phyloP scores from a whole-genome alignment of 1,140 invertebrate genomes.

The Cydia amplana region DNA sequence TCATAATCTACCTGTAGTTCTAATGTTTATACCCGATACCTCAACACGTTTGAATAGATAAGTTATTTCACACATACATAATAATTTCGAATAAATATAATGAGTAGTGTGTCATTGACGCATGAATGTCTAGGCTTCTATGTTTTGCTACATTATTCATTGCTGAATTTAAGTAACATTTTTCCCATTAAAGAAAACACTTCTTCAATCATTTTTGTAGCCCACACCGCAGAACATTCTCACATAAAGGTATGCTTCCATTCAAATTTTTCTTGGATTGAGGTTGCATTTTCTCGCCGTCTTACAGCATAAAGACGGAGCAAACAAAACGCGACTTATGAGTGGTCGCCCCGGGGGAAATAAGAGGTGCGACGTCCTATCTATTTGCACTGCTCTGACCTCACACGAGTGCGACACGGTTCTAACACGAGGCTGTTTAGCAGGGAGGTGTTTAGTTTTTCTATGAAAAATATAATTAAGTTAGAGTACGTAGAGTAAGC shows the following conservation, averaged over 20 bases:
- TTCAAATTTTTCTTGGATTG: neutral
- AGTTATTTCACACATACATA: too few species aligned
- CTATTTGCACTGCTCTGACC: conserved; percentile 34
- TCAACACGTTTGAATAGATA: too few species aligned
- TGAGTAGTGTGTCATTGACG: too few species aligned
- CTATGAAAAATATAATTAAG: too few species aligned
- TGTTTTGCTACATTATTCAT: too few species aligned
- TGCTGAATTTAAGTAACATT: too few species aligned
- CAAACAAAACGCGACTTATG: conserved; percentile 34
- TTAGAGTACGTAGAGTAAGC: too few species aligned
- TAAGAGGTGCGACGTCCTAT: conserved; percentile 34
- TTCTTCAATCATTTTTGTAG: neutral
- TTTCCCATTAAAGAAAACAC: neutral
- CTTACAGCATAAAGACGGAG: conserved; percentile 9
- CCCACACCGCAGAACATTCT: neutral
- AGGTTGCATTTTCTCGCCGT: conserved; percentile 25
- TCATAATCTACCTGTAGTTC: too few species aligned
- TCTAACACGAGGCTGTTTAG: neutral
- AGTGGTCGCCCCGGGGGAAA: conserved; percentile 28
- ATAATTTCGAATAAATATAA: too few species aligned
- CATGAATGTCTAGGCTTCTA: too few species aligned
- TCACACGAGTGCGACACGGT: neutral
- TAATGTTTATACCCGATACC: too few species aligned
- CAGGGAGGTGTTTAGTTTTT: neutral
- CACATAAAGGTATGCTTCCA: neutral